Evolutionary conservation across 2,113 vertebrate species (phyloP).

Genomic region (Ciconia maguari): DNA sequence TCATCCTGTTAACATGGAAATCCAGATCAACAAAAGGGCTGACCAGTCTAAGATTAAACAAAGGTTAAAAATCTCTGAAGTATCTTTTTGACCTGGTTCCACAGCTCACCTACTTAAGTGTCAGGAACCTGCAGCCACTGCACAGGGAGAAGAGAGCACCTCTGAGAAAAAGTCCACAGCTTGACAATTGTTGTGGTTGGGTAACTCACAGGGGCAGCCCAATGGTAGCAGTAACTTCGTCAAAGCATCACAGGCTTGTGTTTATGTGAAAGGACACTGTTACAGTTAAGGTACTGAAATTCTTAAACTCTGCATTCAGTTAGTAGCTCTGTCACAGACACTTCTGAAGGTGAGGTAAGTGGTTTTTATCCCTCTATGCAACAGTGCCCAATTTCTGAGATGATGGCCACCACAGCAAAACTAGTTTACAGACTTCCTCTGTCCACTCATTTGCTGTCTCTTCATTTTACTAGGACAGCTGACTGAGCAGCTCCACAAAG

Average conservation of each 20-base stretch:
- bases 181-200: neutral
- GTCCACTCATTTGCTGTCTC: neutral
- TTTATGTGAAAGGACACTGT: neutral
- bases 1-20: neutral
- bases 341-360: neutral
- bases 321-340: neutral
- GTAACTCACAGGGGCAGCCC: neutral
- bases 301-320: neutral
- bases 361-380: neutral
- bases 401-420: neutral
- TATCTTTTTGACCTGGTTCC: neutral
- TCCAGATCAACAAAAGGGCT: neutral
- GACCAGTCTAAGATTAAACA: neutral
- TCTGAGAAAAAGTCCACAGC: neutral
- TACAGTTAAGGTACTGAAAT: neutral
- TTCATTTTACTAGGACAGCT: neutral
- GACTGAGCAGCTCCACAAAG: neutral
- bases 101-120: neutral
- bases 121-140: neutral
- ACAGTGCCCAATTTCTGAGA: neutral
- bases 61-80: neutral
- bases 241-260: neutral
- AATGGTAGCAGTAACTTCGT: neutral
- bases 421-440: neutral
- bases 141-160: rapidly evolving